Base-by-base conservation (phyloP, 1,140 invertebrate genomes). In the Halyomorpha halys region DNA sequence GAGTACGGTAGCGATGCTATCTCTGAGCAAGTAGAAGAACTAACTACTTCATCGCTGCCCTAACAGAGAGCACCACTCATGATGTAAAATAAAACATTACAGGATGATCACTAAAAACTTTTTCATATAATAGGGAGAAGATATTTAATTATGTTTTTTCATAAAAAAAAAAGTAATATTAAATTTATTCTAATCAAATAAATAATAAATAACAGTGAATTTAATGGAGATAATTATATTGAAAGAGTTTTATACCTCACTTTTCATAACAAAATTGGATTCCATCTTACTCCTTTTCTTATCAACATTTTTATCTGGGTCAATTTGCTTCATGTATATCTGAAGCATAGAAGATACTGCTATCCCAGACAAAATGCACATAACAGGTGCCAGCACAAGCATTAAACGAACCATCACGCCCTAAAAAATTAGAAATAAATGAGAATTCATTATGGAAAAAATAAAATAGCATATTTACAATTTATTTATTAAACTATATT, bases 351-450 rank as follows among this genome's bases (percentile, higher is more conserved):
- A 84, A 0, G 94, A 97, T 6, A 94, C 86, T 16, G 93, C 92
- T 56, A 98, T 95, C 47, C 93, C 95, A 2, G 91, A 92, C 2
- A 98, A 78, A 67, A 98, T 92, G 72, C 95, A 98, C 94, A 98
- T 97, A 0, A 97, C 94, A 1, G 96, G 96, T 1, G 96, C 94
- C 61, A 98, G 78, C 5, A 98, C 95, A 70, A 98, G 77, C 95
- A 98, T 98, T 34, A 98, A 79, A 77, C 96, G 92, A 18, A 98
- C 95, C 96, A 97, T 97, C 19, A 98, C 94, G 69, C 94, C 94
- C 90, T 93, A 72, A 30, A 74, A 74, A 69, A 66, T 69, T 69
- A 70, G 3, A 30, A 8, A 66, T 5, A 4, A 59, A 59, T 23
- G 54, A 39, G 34, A 13, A 39, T 11, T 13, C 11, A 2, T 39